Conservation (phyloP, 92 coral and sea anemone species). For the Palythoa caribaeorum region DNA sequence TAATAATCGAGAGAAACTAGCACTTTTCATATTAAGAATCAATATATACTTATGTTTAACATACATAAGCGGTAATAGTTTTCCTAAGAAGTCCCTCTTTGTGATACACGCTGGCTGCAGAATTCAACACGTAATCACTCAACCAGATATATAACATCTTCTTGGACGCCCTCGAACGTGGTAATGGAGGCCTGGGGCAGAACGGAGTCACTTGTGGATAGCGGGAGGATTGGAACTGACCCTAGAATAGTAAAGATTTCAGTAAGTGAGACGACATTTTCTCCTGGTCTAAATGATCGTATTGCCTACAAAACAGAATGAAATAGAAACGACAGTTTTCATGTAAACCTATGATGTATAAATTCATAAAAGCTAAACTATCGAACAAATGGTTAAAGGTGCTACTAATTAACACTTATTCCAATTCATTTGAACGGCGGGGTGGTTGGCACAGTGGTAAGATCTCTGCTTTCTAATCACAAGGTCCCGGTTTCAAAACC, state of each 20-base stretch:
- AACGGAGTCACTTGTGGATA: conserved; percentile 28
- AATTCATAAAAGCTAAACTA: too few relatives aligned
- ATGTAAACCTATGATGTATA: too few relatives aligned
- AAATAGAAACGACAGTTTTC: background rate
- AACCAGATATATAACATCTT: conserved; percentile 65
- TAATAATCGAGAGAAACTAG: too few relatives aligned
- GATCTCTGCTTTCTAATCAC: too few relatives aligned
- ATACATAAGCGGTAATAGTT: background rate
- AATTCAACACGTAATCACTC: conserved; percentile 63
- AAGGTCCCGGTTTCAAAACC: too few relatives aligned
- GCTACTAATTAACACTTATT: too few relatives aligned
- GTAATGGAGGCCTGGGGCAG: conserved; percentile 43
- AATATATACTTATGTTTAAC: too few relatives aligned
- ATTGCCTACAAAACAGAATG: background rate
- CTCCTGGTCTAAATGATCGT: background rate
- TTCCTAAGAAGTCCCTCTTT: conserved; percentile 16
- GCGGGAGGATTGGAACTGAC: conserved; percentile 51
- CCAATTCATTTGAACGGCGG: too few relatives aligned
- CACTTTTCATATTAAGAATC: too few relatives aligned
- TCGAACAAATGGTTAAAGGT: too few relatives aligned
- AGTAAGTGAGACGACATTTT: background rate
- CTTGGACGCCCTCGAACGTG: conserved; percentile 20
- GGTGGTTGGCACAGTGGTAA: too few relatives aligned
- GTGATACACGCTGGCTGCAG: conserved; percentile 57
- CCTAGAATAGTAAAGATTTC: conserved; percentile 3